A percentile compares a stretch with the other conserved stretches of the same genome.
phyloP scores from a whole-genome alignment of 2,888 invertebrate species.

The Amphiduros pacificus region DNA sequence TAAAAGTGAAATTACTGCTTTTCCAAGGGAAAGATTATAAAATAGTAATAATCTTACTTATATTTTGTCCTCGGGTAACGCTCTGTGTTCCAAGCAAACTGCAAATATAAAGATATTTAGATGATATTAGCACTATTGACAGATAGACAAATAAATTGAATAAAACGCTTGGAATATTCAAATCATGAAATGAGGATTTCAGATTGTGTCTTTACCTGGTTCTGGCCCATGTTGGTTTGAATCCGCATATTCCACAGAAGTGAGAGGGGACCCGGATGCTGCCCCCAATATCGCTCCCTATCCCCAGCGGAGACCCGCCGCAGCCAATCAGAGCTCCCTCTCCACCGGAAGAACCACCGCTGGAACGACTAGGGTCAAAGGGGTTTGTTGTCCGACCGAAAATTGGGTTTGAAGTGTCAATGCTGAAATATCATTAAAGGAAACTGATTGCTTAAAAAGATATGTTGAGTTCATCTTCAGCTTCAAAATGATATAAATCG shows the following conservation, averaged over 20 bases:
- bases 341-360: slow-evolving; percentile 62
- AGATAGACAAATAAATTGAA: no score
- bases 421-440: slow-evolving; percentile 24
- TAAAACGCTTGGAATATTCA: no score
- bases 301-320: slow-evolving; percentile 59
- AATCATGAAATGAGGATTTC: no score
- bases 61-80: no score
- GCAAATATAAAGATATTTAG: no score
- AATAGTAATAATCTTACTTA: no score
- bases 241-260: slow-evolving; percentile 60
- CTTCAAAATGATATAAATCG: neutral
- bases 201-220: slow-evolving; percentile 31
- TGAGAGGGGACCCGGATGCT: slow-evolving; percentile 62
- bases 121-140: no score
- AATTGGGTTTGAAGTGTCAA: slow-evolving; percentile 29
- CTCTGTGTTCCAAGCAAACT: no score
- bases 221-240: slow-evolving; percentile 59
- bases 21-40: no score
- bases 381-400: slow-evolving; percentile 60
- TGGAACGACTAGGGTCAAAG: slow-evolving; percentile 45
- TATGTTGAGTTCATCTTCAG: neutral
- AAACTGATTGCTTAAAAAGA: no score
- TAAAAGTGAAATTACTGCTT: no score
- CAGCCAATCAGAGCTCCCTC: slow-evolving; percentile 59
- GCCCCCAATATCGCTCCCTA: slow-evolving; percentile 62